Conservation (phyloP, 2,888 invertebrate species). For the Deroplatys truncata region DNA sequence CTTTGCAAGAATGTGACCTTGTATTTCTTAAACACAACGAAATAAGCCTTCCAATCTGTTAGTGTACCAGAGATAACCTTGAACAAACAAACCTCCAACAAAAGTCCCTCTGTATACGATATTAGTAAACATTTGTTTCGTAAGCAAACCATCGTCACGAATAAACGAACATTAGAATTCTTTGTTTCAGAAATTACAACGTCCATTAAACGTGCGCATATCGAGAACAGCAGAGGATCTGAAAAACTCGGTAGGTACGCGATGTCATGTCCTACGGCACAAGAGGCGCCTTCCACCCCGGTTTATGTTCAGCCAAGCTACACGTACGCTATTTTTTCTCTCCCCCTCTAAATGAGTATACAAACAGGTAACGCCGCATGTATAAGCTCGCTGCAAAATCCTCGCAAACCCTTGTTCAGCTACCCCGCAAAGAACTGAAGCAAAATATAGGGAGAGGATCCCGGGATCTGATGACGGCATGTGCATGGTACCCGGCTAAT, state of each 20-base stretch:
- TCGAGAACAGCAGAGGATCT: neutral
- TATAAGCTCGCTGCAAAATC: neutral
- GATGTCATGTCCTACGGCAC: neutral
- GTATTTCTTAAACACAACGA: no score
- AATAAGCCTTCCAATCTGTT: no score
- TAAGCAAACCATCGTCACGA: no score
- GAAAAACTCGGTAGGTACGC: neutral
- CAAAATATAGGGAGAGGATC: neutral
- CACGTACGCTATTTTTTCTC: neutral
- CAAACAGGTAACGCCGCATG: neutral
- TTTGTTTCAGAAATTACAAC: no score
- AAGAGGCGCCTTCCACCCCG: neutral
- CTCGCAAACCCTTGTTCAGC: neutral
- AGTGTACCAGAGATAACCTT: no score
- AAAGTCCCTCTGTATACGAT: no score
- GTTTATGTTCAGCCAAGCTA: neutral
- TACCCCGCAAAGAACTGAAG: neutral
- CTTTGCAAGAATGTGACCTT: no score
- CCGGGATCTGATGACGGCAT: neutral
- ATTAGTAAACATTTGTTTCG: no score
- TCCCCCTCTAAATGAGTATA: neutral
- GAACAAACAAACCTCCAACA: no score
- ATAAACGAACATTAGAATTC: no score
- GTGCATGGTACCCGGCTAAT: neutral
- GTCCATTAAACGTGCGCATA: neutral